phyloP scores from a whole-genome alignment of 2,888 invertebrate species.

The Rugalucina vietnamica region DNA sequence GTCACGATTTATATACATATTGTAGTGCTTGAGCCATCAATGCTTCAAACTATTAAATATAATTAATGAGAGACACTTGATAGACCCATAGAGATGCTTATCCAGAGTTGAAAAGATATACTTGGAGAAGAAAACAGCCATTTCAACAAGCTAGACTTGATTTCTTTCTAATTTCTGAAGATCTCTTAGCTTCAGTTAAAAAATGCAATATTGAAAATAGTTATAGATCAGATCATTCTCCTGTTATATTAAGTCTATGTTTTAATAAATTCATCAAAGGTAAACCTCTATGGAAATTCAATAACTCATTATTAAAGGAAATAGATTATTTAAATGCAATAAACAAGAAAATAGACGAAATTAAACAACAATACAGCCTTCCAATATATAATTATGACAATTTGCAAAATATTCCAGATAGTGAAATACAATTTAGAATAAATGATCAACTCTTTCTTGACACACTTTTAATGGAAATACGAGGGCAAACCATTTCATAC shows the following conservation, averaged over 20 bases:
- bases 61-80: not conserved
- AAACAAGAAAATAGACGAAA: slow-evolving; percentile 18
- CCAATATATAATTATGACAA: slow-evolving; percentile 5
- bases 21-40: too few species aligned
- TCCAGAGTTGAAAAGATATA: not conserved
- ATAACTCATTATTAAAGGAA: slow-evolving; percentile 4
- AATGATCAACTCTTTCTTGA: slow-evolving; percentile 26
- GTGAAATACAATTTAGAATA: slow-evolving; percentile 18
- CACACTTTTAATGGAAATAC: slow-evolving; percentile 33
- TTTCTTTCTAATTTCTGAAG: slow-evolving; percentile 4
- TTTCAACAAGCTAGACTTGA: slow-evolving; percentile 15
- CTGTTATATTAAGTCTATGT: not conserved
- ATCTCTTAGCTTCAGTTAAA: not conserved
- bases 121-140: slow-evolving; percentile 6
- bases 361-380: slow-evolving; percentile 14
- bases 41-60: not conserved
- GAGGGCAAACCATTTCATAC: slow-evolving; percentile 17
- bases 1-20: too few species aligned
- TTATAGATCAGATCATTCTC: slow-evolving; percentile 10
- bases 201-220: not conserved
- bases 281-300: slow-evolving; percentile 4
- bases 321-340: slow-evolving; percentile 4
- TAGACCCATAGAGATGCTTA: slow-evolving; percentile 9
- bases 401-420: not conserved
- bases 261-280: not conserved